Base-by-base conservation (phyloP, 2,797 vertebrate species). In the Acomys russatus region DNA sequence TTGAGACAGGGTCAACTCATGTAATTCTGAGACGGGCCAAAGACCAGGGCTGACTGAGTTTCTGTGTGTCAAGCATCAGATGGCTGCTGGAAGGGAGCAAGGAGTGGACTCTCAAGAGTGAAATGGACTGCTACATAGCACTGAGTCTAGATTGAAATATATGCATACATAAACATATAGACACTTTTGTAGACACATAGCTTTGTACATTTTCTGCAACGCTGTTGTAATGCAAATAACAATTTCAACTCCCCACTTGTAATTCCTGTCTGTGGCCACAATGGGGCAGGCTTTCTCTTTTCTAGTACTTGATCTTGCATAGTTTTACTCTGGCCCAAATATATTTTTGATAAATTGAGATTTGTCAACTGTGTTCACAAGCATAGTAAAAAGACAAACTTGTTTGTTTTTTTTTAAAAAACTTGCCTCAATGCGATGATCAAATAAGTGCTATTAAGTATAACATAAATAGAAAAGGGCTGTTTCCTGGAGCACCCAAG, bases 231-330 rank as follows among this genome's bases (percentile, higher is more conserved):
- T 95, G 82, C 68, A 64, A 54, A 12, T 82, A 73, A 61, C 4
- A 44, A 28, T 25, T 54, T 68, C 30, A 35, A 84, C 28, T 2
- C 54, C 30, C 70, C 35, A 9, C 22, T 1, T 97, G 95, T 82
- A 97, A 90, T 97, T 97, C 28, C 44, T 61, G 0, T 15, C 91
- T 63, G 22, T 84, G 70, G 82, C 97, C 96, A 97, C 96, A 79
- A 25, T 2, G 51, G 89, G 95, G 94, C 96, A 95, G 94, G 9
- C 84, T 35, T 94, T 74, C 56, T 22, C 96, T 91, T 56, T 3
- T 8, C 18, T 9, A 64, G 51, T 71, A 80, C 77, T 61, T 71
- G 17, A n/a, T 51, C 25, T 6, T 6, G 18, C 49, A 23, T 44
- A 79, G 33, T 92, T 83, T 94, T 85, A 90, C 70, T 66, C 76